These are phyloP conservation scores for Triplophysa siluroides DNA, from an alignment of 2,113 vertebrate genomes.

Conservation along the genomic window DNA sequence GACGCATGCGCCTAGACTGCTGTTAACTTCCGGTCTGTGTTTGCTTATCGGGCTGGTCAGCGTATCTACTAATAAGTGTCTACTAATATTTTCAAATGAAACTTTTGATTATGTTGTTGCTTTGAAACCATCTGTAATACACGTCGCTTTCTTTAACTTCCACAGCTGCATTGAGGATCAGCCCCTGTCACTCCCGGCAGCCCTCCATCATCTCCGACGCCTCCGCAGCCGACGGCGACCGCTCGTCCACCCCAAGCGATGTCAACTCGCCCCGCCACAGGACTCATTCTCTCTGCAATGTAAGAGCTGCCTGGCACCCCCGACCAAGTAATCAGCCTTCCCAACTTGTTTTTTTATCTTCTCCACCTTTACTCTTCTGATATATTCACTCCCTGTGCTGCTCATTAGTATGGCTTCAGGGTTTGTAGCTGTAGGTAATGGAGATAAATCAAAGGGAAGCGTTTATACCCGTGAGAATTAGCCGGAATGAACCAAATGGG, in stretches of 20 bases:
- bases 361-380: conserved; percentile 33
- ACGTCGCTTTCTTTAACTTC: not conserved
- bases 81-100: too few species aligned
- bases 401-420: conserved; percentile 46
- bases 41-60: too few species aligned
- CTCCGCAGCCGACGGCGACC: conserved; percentile 82
- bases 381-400: conserved; percentile 25
- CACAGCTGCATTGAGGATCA: conserved; percentile 80
- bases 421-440: not conserved
- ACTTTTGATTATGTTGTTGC: too few species aligned
- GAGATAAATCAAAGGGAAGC: not conserved
- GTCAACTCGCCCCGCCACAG: conserved; percentile 88
- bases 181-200: conserved; percentile 86
- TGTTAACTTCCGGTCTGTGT: too few species aligned
- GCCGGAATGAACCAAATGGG: not conserved
- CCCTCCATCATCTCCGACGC: conserved; percentile 87
- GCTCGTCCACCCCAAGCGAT: conserved; percentile 86
- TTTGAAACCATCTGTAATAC: not conserved
- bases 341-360: conserved; percentile 40
- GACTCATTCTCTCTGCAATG: conserved; percentile 90
- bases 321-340: conserved; percentile 60
- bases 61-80: too few species aligned
- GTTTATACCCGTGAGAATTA: conserved; percentile 6
- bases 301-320: conserved; percentile 72
- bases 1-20: too few species aligned